phyloP scores from a whole-genome alignment of 2,113 vertebrate species.

The Platanista minor region DNA sequence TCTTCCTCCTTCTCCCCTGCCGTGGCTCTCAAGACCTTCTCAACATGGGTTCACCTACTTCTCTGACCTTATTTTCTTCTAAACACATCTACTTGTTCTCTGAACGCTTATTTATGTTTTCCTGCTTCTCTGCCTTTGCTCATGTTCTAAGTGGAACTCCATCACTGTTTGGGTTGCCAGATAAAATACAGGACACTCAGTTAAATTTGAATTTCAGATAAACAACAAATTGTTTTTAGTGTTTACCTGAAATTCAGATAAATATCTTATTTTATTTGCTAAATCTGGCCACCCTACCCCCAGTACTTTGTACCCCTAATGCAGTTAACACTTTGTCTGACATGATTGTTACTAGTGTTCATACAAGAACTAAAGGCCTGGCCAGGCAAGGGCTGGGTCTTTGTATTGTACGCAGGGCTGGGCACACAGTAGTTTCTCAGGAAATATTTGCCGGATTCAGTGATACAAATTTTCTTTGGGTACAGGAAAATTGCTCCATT shows the following conservation, averaged over 20 bases:
- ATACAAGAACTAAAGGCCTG: background rate
- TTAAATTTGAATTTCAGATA: slow-evolving; percentile 17
- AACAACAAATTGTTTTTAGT: background rate
- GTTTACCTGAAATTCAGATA: background rate
- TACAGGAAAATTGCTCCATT: background rate
- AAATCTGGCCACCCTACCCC: background rate
- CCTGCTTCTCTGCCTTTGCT: background rate
- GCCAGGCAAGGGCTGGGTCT: background rate
- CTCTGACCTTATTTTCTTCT: background rate
- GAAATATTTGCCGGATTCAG: background rate
- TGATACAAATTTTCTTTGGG: background rate
- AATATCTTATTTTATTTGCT: background rate
- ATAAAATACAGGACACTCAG: background rate
- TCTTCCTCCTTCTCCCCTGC: background rate
- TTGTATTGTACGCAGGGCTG: background rate
- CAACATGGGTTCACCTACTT: background rate
- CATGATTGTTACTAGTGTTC: background rate
- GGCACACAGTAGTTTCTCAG: background rate
- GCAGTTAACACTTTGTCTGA: background rate
- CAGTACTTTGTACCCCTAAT: background rate
- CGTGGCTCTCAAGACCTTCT: background rate
- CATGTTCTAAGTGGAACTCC: background rate
- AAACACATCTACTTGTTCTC: background rate
- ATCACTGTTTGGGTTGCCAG: background rate
- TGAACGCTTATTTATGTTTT: background rate